Percentiles rank a stretch among this genome's conserved stretches.
phyloP scores from a whole-genome alignment of 1,140 invertebrate species.

The honey bee (Apis mellifera) region Amel_HAv3.1 CM009944.2:7937501-7938000 shows the following conservation, averaged over 20 bases:
- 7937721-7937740: constrained; percentile 47
- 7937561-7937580: too few species aligned
- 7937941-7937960: background rate
- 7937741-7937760: constrained; percentile 52
- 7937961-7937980: background rate
- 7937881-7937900: constrained; percentile 31
- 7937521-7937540: too few species aligned
- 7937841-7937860: constrained; percentile 62
- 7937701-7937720: constrained; percentile 43
- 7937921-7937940: background rate
- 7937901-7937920: background rate
- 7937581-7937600: constrained; percentile 25
- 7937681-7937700: constrained; percentile 1
- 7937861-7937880: constrained; percentile 54
- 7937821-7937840: constrained; percentile 48
- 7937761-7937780: constrained; percentile 38
- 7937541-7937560: background rate
- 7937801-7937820: constrained; percentile 65
- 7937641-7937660: constrained; percentile 37
- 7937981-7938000: background rate
- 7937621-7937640: background rate
- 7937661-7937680: constrained; percentile 34
- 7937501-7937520: too few species aligned
- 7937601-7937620: constrained; percentile 21
- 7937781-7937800: constrained; percentile 9